These are phyloP conservation scores for Phymatocera aterrima DNA, from an alignment of 2,888 invertebrate genomes.

Conservation along the genomic window DNA sequence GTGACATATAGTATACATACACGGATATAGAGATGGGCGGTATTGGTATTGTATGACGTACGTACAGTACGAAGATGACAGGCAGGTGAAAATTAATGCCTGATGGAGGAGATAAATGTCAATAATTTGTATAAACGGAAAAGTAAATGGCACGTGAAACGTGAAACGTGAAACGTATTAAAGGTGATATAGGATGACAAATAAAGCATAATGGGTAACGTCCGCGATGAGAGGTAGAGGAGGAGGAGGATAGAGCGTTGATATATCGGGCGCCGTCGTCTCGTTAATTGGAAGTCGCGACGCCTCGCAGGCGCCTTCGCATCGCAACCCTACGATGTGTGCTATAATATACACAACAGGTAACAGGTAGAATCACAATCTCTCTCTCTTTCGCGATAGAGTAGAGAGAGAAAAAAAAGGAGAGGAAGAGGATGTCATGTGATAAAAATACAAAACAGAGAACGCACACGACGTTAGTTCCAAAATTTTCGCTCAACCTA, in stretches of 20 bases:
- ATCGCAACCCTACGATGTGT: not conserved
- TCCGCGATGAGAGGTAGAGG: slow-evolving; percentile 34
- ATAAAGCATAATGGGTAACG: slow-evolving; percentile 48
- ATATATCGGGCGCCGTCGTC: slow-evolving; percentile 57
- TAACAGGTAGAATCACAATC: no score
- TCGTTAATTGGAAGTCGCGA: slow-evolving; percentile 57
- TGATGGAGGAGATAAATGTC: slow-evolving; percentile 18
- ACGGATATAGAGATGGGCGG: no score
- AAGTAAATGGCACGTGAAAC: slow-evolving; percentile 41
- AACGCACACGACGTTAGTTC: no score
- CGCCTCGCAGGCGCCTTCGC: slow-evolving; percentile 50
- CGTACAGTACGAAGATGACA: not conserved
- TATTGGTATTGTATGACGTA: not conserved
- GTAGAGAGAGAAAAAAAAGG: no score
- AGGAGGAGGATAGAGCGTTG: slow-evolving; percentile 49
- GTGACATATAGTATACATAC: no score
- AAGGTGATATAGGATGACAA: slow-evolving; percentile 41
- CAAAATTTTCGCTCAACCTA: no score
- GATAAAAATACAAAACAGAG: no score
- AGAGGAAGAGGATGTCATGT: no score
- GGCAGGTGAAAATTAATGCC: not conserved
- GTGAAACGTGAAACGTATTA: slow-evolving; percentile 43
- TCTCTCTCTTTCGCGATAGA: no score
- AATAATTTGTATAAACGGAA: slow-evolving; percentile 42
- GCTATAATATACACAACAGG: no score